phyloP scores from a whole-genome alignment of 2,888 invertebrate species.

The Tetramorium bicarinatum region DNA sequence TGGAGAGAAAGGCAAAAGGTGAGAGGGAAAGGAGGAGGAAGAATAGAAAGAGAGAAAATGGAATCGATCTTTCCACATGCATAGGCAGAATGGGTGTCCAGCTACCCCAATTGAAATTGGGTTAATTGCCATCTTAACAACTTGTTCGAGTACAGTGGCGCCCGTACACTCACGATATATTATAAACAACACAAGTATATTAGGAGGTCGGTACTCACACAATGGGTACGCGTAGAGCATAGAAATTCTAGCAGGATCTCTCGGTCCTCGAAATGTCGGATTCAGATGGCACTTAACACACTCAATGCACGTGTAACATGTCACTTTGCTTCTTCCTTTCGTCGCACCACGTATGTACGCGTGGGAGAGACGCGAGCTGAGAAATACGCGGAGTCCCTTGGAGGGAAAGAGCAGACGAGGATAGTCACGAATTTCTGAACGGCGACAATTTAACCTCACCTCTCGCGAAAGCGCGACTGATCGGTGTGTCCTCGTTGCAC shows the following conservation, averaged over 20 bases:
- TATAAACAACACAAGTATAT: slow-evolving; percentile 1
- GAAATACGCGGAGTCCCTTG: background rate
- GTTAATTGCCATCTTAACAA: background rate
- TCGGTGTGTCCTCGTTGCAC: slow-evolving; percentile 53
- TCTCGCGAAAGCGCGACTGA: slow-evolving; percentile 63
- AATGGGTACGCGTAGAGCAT: slow-evolving; percentile 74
- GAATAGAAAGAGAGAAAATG: slow-evolving; percentile 15
- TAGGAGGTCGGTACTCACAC: slow-evolving; percentile 76
- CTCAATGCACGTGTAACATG: slow-evolving; percentile 76
- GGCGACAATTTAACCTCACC: slow-evolving; percentile 59
- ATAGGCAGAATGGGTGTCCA: background rate
- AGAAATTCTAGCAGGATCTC: slow-evolving; percentile 68
- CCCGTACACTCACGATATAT: background rate
- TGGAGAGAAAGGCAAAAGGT: slow-evolving; percentile 29
- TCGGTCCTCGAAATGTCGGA: slow-evolving; percentile 10
- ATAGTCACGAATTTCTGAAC: slow-evolving; percentile 47
- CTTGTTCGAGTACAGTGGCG: background rate
- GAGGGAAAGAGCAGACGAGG: slow-evolving; percentile 12
- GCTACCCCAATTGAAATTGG: background rate
- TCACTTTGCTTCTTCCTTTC: slow-evolving; percentile 51
- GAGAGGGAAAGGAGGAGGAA: slow-evolving; percentile 16
- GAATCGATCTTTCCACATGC: slow-evolving; percentile 20
- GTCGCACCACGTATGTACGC: slow-evolving; percentile 35
- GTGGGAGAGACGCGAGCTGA: background rate
- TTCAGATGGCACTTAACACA: slow-evolving; percentile 75